These are phyloP conservation scores for Pheosia tremula DNA, from an alignment of 2,888 invertebrate genomes.

Conservation along the genomic window DNA sequence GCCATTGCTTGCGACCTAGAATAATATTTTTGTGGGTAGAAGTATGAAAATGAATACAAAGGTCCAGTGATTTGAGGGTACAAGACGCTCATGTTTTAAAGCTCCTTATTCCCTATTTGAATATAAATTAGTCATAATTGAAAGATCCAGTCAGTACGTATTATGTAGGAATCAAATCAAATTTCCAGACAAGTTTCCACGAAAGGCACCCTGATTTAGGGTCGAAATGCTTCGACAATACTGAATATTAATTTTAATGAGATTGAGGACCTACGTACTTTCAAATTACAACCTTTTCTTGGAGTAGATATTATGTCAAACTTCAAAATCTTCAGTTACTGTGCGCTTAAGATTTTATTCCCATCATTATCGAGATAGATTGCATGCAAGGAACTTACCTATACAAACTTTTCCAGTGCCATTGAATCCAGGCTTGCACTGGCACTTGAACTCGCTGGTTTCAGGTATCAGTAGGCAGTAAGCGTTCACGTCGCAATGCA, in stretches of 20 bases:
- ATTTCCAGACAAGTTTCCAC: conserved; percentile 16
- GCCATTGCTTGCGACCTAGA: neutral
- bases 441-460: conserved; percentile 94
- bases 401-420: conserved; percentile 92
- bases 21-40: neutral
- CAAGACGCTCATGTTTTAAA: conserved; percentile 17
- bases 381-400: conserved; percentile 64
- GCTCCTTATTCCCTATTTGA: conserved; percentile 13
- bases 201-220: conserved; percentile 18
- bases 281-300: too few relatives aligned
- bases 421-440: conserved; percentile 97
- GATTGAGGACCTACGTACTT: too few relatives aligned
- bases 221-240: conserved; percentile 9
- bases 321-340: too few relatives aligned
- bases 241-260: neutral
- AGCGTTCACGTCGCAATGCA: conserved; percentile 94
- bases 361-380: neutral
- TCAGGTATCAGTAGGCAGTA: conserved; percentile 93
- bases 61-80: conserved; percentile 17
- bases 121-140: conserved; percentile 25
- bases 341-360: too few relatives aligned
- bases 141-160: conserved; percentile 17
- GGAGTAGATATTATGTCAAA: too few relatives aligned
- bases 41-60: conserved; percentile 16
- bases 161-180: conserved; percentile 20